Evolutionary conservation across 2,888 invertebrate genomes (phyloP).

Genomic region (Punctoribates punctum): DNA sequence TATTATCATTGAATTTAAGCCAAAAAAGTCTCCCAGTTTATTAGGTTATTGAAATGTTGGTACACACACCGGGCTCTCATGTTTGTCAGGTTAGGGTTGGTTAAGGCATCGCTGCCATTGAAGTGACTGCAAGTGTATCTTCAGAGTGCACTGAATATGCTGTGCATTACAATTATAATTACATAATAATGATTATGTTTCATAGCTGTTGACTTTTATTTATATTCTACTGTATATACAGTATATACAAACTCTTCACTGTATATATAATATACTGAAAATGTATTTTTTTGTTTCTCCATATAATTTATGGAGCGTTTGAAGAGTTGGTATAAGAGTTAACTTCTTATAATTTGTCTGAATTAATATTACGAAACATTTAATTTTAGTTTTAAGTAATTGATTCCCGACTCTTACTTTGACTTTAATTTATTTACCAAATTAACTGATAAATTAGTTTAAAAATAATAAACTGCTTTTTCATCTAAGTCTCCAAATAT

Average conservation of each 20-base stretch:
- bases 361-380: constrained; percentile 29
- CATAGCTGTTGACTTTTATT: constrained; percentile 16
- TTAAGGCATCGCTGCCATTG: background rate
- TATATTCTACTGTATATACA: background rate
- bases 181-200: constrained; percentile 26
- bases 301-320: constrained; percentile 11
- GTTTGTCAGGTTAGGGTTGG: constrained; percentile 5
- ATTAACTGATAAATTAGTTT: constrained; percentile 10
- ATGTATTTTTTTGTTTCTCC: background rate
- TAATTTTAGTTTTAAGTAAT: constrained; percentile 3
- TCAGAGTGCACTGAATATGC: background rate
- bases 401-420: constrained; percentile 17
- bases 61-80: background rate
- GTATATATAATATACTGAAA: background rate
- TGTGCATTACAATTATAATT: constrained; percentile 25
- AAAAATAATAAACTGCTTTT: constrained; percentile 7
- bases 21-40: constrained; percentile 20
- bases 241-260: background rate
- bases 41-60: constrained; percentile 16
- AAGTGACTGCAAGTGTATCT: background rate
- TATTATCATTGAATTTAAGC: constrained; percentile 25
- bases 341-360: background rate
- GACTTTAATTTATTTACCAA: constrained; percentile 14
- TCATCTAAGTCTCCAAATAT: background rate
- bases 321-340: constrained; percentile 3